Conservation (phyloP, 2,888 invertebrate genomes). For the Torymus tubicola region DNA sequence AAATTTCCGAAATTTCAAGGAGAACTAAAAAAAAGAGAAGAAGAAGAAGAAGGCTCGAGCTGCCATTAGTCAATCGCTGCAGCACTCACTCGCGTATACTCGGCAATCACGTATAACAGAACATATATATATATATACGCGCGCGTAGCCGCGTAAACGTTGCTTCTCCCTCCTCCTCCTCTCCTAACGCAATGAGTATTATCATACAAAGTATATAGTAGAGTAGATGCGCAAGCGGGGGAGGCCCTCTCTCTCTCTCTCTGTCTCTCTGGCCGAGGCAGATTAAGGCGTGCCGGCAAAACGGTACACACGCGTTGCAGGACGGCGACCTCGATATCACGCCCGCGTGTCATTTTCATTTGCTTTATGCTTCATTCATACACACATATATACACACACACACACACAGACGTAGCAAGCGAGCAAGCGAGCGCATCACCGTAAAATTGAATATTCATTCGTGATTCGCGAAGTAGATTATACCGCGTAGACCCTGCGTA, state of each 20-base stretch:
- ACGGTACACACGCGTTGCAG: slow-evolving; percentile 51
- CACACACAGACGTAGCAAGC: too few species aligned
- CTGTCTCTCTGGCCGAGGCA: too few species aligned
- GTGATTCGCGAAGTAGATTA: slow-evolving; percentile 37
- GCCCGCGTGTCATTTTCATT: slow-evolving; percentile 59
- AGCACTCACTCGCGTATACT: too few species aligned
- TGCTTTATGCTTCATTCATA: slow-evolving; percentile 56
- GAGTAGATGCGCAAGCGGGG: background rate
- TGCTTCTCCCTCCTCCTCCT: background rate
- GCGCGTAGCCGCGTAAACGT: background rate
- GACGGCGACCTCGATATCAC: slow-evolving; percentile 60
- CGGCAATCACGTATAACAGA: slow-evolving; percentile 15
- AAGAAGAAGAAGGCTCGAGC: too few species aligned
- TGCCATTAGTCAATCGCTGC: too few species aligned
- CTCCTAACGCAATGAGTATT: slow-evolving; percentile 6
- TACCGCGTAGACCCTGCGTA: background rate
- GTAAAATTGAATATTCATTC: slow-evolving; percentile 51
- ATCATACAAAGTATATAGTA: slow-evolving; percentile 16
- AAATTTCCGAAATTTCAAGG: background rate
- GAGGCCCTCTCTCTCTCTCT: too few species aligned
- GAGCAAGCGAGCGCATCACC: slow-evolving; percentile 35
- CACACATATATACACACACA: slow-evolving; percentile 9
- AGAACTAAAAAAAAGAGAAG: too few species aligned
- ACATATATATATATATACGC: background rate
- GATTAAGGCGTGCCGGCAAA: slow-evolving; percentile 57